Evolutionary conservation across 1,140 invertebrate species (phyloP).

Genomic region (Chlorops oryzae): DNA sequence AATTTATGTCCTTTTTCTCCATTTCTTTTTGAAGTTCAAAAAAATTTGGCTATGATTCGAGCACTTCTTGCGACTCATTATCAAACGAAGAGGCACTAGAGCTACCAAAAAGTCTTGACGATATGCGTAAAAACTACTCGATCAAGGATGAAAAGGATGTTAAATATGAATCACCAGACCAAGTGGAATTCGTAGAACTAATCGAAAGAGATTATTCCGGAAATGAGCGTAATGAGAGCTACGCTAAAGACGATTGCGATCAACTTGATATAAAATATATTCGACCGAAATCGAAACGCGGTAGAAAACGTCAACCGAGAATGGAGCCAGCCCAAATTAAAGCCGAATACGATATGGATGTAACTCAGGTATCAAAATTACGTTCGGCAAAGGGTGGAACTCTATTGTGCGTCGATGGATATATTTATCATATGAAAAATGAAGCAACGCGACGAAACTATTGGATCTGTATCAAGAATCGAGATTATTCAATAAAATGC

Average conservation of each 20-base stretch:
- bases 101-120: no score
- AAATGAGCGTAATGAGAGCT: background rate
- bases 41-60: no score
- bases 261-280: background rate
- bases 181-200: no score
- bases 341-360: conserved; percentile 30
- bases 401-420: conserved; percentile 40
- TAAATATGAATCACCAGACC: no score
- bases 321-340: background rate
- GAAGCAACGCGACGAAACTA: conserved; percentile 39
- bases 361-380: conserved; percentile 36
- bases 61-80: no score
- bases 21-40: no score
- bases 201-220: no score
- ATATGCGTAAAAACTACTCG: no score
- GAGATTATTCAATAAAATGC: conserved; percentile 35
- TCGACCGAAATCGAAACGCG: background rate
- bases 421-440: conserved; percentile 41
- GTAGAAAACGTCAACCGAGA: background rate
- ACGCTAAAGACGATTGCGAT: background rate
- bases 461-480: conserved; percentile 40
- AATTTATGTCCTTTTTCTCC: no score
- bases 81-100: no score
- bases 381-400: conserved; percentile 41
- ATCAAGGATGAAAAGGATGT: no score